These are phyloP conservation scores for Pipa parva DNA, from an alignment of 2,113 vertebrate genomes.

Conservation along the genomic window DNA sequence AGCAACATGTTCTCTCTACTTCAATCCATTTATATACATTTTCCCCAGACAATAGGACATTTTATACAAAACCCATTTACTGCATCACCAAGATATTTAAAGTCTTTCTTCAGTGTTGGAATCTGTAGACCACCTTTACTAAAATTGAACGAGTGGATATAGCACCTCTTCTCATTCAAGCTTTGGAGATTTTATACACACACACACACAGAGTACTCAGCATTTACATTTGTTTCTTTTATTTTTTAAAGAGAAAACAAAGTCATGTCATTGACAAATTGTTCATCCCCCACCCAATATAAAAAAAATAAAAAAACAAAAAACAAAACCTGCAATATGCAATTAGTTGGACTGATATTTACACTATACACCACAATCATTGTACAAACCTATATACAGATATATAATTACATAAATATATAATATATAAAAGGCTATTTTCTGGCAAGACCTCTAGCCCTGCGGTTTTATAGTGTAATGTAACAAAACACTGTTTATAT, in stretches of 20 bases:
- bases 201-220: too few relatives aligned
- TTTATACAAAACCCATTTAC: too few relatives aligned
- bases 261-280: constrained; percentile 51
- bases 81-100: too few relatives aligned
- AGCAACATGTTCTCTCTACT: too few relatives aligned
- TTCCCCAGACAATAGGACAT: too few relatives aligned
- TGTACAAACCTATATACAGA: constrained; percentile 85
- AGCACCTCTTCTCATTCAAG: too few relatives aligned
- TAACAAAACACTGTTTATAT: constrained; percentile 51
- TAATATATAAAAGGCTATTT: constrained; percentile 60
- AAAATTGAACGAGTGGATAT: too few relatives aligned
- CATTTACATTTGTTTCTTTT: constrained; percentile 57
- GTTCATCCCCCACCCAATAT: constrained; percentile 32
- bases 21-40: too few relatives aligned
- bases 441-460: constrained; percentile 83
- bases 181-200: too few relatives aligned
- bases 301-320: constrained; percentile 51
- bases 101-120: too few relatives aligned
- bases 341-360: constrained; percentile 81
- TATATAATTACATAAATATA: constrained; percentile 53
- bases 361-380: constrained; percentile 73
- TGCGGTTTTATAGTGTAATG: constrained; percentile 75
- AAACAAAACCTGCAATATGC: constrained; percentile 59
- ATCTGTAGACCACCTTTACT: too few relatives aligned
- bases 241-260: constrained; percentile 53